Evolutionary conservation across 2,888 invertebrate species (phyloP).

Genomic region (Drepana falcataria): DNA sequence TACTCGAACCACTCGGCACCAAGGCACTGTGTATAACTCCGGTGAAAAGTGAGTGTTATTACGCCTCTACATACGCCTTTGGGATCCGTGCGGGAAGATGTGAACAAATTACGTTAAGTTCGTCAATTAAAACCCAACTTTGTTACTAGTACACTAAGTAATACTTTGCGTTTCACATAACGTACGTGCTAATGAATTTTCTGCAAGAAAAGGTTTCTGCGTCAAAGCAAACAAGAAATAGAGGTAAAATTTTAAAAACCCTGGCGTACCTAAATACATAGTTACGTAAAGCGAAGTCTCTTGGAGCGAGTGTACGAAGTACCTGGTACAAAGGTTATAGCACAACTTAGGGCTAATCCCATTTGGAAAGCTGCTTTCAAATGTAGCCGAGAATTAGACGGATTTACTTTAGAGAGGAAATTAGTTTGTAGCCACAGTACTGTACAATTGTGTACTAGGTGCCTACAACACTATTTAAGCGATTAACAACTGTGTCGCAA

Average conservation of each 20-base stretch:
- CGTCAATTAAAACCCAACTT: not conserved
- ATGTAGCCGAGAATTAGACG: not conserved
- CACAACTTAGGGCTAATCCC: not conserved
- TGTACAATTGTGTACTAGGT: not conserved
- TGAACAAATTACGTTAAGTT: not conserved
- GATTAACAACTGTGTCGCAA: too few species aligned
- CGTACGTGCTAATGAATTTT: not conserved
- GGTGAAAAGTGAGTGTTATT: too few species aligned
- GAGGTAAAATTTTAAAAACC: not conserved
- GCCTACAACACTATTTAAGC: too few species aligned
- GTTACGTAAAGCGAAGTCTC: not conserved
- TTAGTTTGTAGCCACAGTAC: not conserved
- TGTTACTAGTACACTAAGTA: not conserved
- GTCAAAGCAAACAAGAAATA: not conserved
- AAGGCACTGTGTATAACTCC: too few species aligned
- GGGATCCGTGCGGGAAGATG: too few species aligned
- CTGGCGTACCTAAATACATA: not conserved
- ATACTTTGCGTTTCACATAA: not conserved
- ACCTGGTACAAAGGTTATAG: not conserved
- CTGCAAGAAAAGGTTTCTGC: not conserved
- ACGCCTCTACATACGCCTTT: too few species aligned
- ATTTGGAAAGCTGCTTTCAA: not conserved
- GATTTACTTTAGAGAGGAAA: not conserved
- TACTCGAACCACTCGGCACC: too few species aligned
- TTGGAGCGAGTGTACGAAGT: not conserved